Conservation (phyloP, 2,888 invertebrate species). For the Mechanitis mazaeus region DNA sequence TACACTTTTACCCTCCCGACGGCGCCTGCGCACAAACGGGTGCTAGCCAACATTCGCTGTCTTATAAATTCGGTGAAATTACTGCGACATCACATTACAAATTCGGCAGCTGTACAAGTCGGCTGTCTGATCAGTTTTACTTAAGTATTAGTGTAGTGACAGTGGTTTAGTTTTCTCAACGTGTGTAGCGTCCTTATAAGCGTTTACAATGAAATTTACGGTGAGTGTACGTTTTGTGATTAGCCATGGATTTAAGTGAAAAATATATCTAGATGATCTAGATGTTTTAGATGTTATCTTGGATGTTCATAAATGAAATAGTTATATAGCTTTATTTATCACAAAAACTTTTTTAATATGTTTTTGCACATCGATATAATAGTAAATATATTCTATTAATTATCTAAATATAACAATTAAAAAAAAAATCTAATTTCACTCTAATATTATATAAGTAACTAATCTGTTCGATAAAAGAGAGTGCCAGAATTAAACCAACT, state of each 20-base stretch:
- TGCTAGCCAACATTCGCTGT: constrained; percentile 53
- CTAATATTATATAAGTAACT: not conserved
- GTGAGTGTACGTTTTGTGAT: constrained; percentile 59
- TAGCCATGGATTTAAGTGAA: not conserved
- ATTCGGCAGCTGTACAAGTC: constrained; percentile 70
- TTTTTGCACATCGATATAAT: no score
- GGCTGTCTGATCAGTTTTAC: constrained; percentile 57
- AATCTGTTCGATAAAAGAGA: not conserved
- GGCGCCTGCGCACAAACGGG: constrained; percentile 44
- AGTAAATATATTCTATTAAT: no score
- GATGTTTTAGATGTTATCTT: not conserved
- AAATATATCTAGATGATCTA: not conserved
- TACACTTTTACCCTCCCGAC: constrained; percentile 71
- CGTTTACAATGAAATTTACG: constrained; percentile 72
- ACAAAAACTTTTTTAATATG: no score
- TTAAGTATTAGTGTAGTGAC: constrained; percentile 51
- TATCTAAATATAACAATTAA: no score
- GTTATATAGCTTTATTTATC: no score
- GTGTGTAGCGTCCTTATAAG: constrained; percentile 57
- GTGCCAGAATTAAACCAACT: constrained; percentile 7
- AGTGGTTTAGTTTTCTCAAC: constrained; percentile 68
- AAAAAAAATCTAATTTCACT: no score
- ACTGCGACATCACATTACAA: constrained; percentile 70
- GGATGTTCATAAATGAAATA: not conserved
- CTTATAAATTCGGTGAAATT: constrained; percentile 76